Conservation (phyloP, 2,797 vertebrate species). For the Natrix natrix region DNA sequence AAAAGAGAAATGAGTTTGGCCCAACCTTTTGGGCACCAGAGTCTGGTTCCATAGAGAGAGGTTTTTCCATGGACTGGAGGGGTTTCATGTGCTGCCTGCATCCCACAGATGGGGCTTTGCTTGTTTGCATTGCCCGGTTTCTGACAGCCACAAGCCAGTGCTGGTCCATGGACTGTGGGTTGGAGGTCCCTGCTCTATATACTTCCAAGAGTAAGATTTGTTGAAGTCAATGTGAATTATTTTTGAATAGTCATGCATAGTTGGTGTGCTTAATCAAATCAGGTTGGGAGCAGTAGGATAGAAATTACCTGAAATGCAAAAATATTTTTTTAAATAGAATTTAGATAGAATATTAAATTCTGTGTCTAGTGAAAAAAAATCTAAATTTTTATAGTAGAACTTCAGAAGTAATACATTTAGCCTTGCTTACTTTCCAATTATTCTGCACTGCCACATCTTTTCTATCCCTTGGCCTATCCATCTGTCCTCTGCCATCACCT, state of each 20-base stretch:
- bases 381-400: background rate
- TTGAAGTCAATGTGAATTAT: background rate
- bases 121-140: too few species aligned
- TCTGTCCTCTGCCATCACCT: background rate
- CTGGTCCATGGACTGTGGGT: fast-evolving
- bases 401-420: background rate
- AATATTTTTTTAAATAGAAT: background rate
- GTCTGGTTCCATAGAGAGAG: too few species aligned
- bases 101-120: too few species aligned
- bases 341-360: background rate
- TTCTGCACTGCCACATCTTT: background rate
- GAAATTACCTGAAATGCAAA: background rate
- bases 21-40: too few species aligned
- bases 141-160: too few species aligned
- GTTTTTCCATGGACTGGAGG: too few species aligned
- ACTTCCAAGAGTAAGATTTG: background rate
- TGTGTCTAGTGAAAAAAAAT: background rate
- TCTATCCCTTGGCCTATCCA: background rate
- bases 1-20: background rate
- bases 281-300: background rate
- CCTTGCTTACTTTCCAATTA: background rate
- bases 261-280: background rate
- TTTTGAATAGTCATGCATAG: background rate
- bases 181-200: background rate
- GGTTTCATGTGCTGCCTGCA: too few species aligned